phyloP scores from a whole-genome alignment of 2,888 invertebrate genomes.

The Ochropacha duplaris region DNA sequence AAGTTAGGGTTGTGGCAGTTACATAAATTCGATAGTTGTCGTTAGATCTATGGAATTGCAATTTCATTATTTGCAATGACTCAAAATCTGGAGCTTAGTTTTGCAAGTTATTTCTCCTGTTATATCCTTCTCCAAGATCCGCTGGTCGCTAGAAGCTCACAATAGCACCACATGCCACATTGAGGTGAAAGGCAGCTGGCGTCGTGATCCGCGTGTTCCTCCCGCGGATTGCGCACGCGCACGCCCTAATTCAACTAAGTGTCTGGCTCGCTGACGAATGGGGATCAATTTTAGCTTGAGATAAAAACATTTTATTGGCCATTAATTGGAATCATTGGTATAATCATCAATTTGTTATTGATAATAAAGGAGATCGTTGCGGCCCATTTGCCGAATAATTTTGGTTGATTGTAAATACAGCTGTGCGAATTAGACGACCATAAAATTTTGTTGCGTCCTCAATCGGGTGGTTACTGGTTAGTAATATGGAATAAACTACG shows the following conservation, averaged over 20 bases:
- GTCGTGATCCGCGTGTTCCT: constrained; percentile 35
- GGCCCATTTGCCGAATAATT: constrained; percentile 11
- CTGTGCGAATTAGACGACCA: constrained; percentile 19
- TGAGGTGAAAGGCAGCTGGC: constrained; percentile 59
- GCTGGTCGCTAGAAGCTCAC: constrained; percentile 13
- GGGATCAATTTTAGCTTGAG: constrained; percentile 44
- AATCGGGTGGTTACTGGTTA: background rate
- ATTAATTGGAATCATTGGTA: constrained; percentile 28
- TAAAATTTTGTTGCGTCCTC: constrained; percentile 7
- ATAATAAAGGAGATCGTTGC: constrained; percentile 33
- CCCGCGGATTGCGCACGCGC: constrained; percentile 45
- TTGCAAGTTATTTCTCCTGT: background rate
- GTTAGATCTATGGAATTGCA: too few species aligned
- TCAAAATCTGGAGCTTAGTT: background rate
- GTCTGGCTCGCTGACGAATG: constrained; percentile 53
- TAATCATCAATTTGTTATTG: constrained; percentile 40
- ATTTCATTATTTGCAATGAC: background rate
- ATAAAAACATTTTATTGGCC: constrained; percentile 49
- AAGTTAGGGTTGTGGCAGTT: background rate
- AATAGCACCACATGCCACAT: constrained; percentile 9
- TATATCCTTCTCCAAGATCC: constrained; percentile 3
- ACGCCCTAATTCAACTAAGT: constrained; percentile 17
- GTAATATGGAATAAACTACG: background rate
- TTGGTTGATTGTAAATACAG: constrained; percentile 25
- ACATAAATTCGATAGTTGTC: background rate